Conservation (phyloP, 92 coral and sea anemone species). For the Heliopora coerulea region DNA sequence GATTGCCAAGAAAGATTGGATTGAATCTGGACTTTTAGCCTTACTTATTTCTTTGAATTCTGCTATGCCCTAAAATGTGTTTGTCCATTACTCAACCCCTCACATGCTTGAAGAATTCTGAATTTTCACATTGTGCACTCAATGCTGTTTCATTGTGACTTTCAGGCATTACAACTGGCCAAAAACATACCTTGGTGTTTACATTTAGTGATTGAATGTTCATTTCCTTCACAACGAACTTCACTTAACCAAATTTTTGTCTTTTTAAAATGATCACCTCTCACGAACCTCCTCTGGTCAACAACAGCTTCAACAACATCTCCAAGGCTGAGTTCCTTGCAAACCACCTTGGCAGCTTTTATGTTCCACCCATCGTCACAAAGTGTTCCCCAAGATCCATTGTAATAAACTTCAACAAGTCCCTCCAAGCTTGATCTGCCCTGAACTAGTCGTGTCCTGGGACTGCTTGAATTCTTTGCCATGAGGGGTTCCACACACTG, state of each 20-base stretch:
- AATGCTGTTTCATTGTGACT: no score
- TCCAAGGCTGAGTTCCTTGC: conserved; percentile 83
- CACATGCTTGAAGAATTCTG: no score
- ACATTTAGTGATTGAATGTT: conserved; percentile 6
- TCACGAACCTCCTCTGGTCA: neutral
- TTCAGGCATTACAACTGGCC: no score
- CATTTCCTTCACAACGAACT: conserved; percentile 19
- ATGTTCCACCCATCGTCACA: conserved; percentile 80
- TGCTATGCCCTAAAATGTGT: no score
- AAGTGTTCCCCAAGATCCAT: conserved; percentile 89
- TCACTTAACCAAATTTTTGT: conserved; percentile 24
- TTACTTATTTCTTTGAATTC: no score
- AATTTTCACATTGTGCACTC: no score
- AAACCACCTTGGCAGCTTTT: conserved; percentile 67
- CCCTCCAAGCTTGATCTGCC: conserved; percentile 54
- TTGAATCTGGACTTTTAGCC: no score
- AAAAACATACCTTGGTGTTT: conserved; percentile 9
- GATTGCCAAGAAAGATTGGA: no score
- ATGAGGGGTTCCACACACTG: neutral
- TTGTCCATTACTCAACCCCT: no score
- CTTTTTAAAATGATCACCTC: neutral
- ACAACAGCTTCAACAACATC: conserved; percentile 28
- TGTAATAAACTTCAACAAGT: conserved; percentile 64
- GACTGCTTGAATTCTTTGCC: conserved; percentile 14
- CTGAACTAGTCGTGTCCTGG: conserved; percentile 12